These are phyloP conservation scores for Chouioia cunea DNA, from an alignment of 2,888 invertebrate genomes.

Conservation along the genomic window DNA sequence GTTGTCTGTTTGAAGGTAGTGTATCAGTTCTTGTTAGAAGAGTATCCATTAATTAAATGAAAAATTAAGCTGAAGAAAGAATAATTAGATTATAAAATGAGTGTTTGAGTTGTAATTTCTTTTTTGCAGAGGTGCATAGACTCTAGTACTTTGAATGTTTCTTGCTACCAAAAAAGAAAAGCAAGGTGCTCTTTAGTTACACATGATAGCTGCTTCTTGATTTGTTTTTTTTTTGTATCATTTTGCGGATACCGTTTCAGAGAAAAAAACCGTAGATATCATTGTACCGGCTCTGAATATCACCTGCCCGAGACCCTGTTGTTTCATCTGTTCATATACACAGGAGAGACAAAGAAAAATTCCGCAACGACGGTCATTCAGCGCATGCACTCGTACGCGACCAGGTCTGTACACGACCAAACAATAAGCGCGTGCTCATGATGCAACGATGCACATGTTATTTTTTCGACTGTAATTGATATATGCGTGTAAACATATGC, in stretches of 20 bases:
- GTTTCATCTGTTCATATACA: conserved; percentile 22
- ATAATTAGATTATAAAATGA: conserved; percentile 25
- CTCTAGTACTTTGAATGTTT: conserved; percentile 26
- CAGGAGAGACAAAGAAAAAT: conserved; percentile 35
- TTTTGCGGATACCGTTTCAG: conserved; percentile 2
- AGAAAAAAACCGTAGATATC: conserved; percentile 34
- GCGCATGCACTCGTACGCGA: neutral
- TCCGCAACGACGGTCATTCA: conserved; percentile 20
- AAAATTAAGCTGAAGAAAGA: conserved; percentile 21
- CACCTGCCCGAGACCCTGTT: conserved; percentile 35
- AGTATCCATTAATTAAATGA: conserved; percentile 26
- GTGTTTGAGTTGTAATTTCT: conserved; percentile 26
- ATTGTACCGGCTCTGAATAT: conserved; percentile 44
- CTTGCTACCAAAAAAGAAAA: conserved; percentile 21
- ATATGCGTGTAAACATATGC: conserved; percentile 27
- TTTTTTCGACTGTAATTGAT: conserved; percentile 37
- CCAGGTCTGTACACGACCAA: neutral
- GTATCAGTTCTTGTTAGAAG: conserved; percentile 34
- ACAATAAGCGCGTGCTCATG: conserved; percentile 19
- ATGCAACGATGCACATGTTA: conserved; percentile 19
- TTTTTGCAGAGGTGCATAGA: conserved; percentile 15
- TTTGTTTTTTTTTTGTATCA: too few relatives aligned
- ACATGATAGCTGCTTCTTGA: too few relatives aligned
- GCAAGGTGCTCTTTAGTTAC: conserved; percentile 17
- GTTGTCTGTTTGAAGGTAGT: conserved; percentile 41